Base-by-base conservation (phyloP, 2,797 vertebrate genomes). In the Phoxinus dragarum region DNA sequence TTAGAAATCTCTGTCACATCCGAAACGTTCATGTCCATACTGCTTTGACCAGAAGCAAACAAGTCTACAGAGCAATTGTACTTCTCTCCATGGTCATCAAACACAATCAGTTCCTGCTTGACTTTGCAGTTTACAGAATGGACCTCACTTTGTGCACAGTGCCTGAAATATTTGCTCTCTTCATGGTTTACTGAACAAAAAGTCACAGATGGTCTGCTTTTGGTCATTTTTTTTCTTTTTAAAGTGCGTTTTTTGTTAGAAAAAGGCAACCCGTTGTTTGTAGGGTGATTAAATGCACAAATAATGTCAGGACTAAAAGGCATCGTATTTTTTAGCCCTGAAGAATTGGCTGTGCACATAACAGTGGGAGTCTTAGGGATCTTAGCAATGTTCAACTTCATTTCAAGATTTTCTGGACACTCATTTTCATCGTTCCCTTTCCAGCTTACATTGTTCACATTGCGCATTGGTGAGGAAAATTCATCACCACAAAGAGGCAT, bases 11-110 rank as follows among this genome's bases (percentile, higher is more conserved):
- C 82, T 8, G 59, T 36, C 23, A 49, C n/a, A 76, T 80, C 68
- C 34, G 49, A 66, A 38, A 44, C 14, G 54, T 42, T 78, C 81
- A 80, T 77, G 64, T 87, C 86, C 7, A 38, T 9, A 42, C 87
- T 75, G 8, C 6, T 88, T 27, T 86, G 44, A 23, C 91, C 91
- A 89, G 76, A 80, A 82, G 85, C 40, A 82, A 96, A 96, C 4
- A 96, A 86, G 83, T 96, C 95, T 38, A 91, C 91, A 31, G 95
- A 96, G 89, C 90, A 95, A 86, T 95, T 89, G 59, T 94, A 95
- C 17, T 66, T 38, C 3, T 93, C 88, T 2, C 31, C 87, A 19
- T 88, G 86, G 38, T 64, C 76, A 83, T 59, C 77, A 21, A 10
- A 66, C 16, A 74, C 21, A 71, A 72, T 82, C 74, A 89, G 78